Conservation (phyloP, 2,797 vertebrate species). For the Linurgus olivaceus region DNA sequence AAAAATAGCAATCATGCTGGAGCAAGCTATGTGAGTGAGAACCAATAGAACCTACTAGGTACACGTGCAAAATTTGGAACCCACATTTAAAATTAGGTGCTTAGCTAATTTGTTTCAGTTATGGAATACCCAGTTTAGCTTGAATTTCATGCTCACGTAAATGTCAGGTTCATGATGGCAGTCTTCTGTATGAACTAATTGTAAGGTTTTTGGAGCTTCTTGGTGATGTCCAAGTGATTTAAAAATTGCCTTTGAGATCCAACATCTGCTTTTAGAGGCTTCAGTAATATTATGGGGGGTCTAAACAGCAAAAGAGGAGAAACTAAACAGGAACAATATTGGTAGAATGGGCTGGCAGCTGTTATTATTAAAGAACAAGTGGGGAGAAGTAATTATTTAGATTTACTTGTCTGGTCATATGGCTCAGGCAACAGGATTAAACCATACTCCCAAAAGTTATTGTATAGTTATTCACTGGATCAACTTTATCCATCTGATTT, state of each 20-base stretch:
- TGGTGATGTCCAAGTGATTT: background rate
- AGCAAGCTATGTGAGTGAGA: background rate
- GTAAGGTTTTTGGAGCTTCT: background rate
- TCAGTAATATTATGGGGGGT: background rate
- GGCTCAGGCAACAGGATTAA: background rate
- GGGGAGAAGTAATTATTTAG: background rate
- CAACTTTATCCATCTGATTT: background rate
- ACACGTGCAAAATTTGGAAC: background rate
- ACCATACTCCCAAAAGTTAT: background rate
- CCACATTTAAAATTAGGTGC: background rate
- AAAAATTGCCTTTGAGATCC: background rate
- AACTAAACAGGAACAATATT: background rate
- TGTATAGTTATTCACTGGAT: background rate
- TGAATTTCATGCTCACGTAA: background rate
- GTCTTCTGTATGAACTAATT: background rate
- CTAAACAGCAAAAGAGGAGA: background rate
- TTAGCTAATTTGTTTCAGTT: background rate
- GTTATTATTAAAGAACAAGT: background rate
- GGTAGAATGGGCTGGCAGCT: background rate
- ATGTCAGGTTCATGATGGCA: background rate
- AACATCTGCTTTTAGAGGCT: background rate
- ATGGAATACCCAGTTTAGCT: background rate
- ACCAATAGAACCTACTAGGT: background rate
- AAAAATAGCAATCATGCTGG: background rate
- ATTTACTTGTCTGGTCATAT: background rate